These are phyloP conservation scores for Corythaixoides concolor DNA, from an alignment of 2,113 vertebrate genomes.

Conservation along the genomic window DNA sequence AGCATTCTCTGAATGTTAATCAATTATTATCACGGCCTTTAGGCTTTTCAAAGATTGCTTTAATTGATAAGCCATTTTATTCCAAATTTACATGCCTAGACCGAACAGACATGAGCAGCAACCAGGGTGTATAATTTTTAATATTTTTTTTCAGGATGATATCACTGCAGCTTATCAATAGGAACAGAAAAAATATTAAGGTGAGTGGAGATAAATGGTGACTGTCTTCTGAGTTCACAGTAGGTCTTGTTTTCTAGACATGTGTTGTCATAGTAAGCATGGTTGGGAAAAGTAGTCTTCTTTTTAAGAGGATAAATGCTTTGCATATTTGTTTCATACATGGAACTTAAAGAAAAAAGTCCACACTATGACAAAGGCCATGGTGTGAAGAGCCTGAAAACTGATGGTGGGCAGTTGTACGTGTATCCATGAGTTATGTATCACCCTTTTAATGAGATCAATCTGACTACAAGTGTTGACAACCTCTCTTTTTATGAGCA, in stretches of 20 bases:
- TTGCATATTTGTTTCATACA: background rate
- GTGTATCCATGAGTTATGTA: fast-evolving
- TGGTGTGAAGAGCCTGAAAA: background rate
- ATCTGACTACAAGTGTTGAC: background rate
- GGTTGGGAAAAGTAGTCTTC: background rate
- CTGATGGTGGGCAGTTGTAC: fast-evolving
- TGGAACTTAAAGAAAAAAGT: background rate
- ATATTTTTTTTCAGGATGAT: background rate
- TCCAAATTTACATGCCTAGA: background rate
- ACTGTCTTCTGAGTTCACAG: background rate
- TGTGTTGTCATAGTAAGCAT: background rate
- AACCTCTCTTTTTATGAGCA: fast-evolving
- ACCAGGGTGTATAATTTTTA: background rate
- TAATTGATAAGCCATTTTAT: background rate
- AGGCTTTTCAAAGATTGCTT: background rate
- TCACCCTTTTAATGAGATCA: fast-evolving
- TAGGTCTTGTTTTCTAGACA: background rate
- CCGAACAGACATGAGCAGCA: background rate
- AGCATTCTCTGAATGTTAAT: background rate
- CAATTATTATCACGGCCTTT: background rate
- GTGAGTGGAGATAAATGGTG: background rate
- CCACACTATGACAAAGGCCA: background rate
- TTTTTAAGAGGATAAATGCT: background rate
- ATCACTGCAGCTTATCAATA: background rate
- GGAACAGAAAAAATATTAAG: background rate